Conservation (phyloP, 2,113 vertebrate species). For the Odobenus rosmarus region DNA sequence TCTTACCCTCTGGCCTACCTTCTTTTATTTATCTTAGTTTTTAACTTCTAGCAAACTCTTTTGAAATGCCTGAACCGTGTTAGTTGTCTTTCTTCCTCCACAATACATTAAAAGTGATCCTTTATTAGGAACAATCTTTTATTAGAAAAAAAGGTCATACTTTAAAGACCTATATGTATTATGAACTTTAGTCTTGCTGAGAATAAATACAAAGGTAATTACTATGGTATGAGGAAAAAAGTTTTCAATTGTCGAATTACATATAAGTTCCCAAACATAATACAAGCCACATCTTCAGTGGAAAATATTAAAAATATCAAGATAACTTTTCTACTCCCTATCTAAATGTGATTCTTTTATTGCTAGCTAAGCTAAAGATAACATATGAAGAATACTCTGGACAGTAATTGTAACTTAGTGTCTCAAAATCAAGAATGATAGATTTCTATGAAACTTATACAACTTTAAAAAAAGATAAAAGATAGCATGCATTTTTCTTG, state of each 20-base stretch:
- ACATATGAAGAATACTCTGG: background rate
- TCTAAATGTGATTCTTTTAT: background rate
- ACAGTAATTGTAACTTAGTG: background rate
- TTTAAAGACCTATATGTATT: background rate
- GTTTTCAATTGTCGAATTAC: background rate
- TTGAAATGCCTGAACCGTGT: background rate
- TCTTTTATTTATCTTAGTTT: background rate
- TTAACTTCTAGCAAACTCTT: background rate
- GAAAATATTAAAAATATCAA: conserved; percentile 10
- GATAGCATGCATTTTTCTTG: background rate
- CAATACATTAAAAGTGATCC: background rate
- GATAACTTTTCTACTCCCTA: background rate
- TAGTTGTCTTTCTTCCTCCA: background rate
- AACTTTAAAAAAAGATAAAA: background rate
- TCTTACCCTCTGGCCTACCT: background rate
- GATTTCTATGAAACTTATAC: background rate
- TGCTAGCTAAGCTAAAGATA: background rate
- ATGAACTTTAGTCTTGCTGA: background rate
- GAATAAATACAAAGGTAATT: conserved; percentile 5
- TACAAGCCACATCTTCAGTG: background rate
- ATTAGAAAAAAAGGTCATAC: background rate
- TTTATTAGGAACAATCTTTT: background rate
- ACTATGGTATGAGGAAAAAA: background rate
- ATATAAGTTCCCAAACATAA: background rate
- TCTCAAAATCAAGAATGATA: conserved; percentile 27